Conservation (phyloP, 1,140 invertebrate genomes). For the Pseudomyrmex cubaensis region DNA sequence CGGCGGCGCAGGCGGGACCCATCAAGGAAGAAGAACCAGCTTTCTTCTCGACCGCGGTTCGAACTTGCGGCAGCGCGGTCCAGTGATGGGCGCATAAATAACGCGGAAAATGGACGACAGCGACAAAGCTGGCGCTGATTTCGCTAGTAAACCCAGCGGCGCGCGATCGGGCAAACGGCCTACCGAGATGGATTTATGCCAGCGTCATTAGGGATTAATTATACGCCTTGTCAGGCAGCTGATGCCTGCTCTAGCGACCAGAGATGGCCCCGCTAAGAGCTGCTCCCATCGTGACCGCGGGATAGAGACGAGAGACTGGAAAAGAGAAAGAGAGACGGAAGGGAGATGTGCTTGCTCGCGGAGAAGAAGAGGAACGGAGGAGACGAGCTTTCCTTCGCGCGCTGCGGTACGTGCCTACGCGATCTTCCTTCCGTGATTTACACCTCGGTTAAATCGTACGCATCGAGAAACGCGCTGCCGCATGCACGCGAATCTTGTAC, state of each 20-base stretch:
- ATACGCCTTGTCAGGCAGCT: conserved; percentile 82
- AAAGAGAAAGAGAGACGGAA: conserved; percentile 27
- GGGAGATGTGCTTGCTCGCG: neutral
- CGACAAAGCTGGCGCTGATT: conserved; percentile 78
- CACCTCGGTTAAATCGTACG: conserved; percentile 67
- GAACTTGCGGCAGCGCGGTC: conserved; percentile 57
- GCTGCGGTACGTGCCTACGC: conserved; percentile 7
- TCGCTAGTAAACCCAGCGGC: conserved; percentile 76
- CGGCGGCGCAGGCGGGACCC: conserved; percentile 5
- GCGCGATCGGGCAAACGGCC: conserved; percentile 70
- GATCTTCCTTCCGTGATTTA: conserved; percentile 69
- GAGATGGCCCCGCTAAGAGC: conserved; percentile 68
- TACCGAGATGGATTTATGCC: conserved; percentile 81
- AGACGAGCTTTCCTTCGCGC: conserved; percentile 52
- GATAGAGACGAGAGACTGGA: neutral
- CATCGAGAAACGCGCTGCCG: conserved; percentile 30
- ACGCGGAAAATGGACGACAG: conserved; percentile 79
- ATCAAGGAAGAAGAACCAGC: conserved; percentile 25
- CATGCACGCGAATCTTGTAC: conserved; percentile 35
- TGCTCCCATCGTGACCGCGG: conserved; percentile 62
- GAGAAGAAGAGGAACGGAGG: conserved; percentile 10
- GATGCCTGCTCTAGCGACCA: conserved; percentile 75
- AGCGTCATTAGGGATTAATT: conserved; percentile 83
- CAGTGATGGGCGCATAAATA: conserved; percentile 79
- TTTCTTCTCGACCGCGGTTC: conserved; percentile 40